These are phyloP conservation scores for Melikaiella ostensackeni DNA, from an alignment of 2,888 invertebrate genomes.

Conservation along the genomic window DNA sequence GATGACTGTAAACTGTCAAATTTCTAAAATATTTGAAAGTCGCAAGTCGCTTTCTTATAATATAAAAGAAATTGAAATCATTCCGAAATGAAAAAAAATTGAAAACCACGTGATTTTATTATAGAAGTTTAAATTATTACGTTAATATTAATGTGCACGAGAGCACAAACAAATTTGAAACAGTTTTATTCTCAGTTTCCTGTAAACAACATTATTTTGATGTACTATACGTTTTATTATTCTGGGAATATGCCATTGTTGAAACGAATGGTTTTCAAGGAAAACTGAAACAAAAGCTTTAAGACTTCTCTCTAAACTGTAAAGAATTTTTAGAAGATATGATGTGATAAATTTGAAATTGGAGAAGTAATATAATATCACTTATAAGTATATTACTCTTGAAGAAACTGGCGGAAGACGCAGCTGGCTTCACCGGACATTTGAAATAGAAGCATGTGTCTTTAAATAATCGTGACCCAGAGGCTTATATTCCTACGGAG, in stretches of 20 bases:
- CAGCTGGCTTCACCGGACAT: slow-evolving; percentile 72
- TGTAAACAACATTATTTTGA: slow-evolving; percentile 1
- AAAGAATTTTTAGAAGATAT: neutral
- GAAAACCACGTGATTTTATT: neutral
- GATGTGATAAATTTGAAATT: neutral
- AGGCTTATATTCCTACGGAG: slow-evolving; percentile 66
- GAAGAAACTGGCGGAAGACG: slow-evolving; percentile 71
- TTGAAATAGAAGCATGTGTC: slow-evolving; percentile 75
- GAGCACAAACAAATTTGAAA: neutral
- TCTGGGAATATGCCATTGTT: slow-evolving; percentile 9
- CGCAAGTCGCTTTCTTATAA: neutral
- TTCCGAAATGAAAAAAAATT: neutral
- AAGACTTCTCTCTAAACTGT: neutral
- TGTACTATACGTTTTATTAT: neutral
- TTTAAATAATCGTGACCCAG: slow-evolving; percentile 77
- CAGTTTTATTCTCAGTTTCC: slow-evolving; percentile 2
- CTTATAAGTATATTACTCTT: neutral
- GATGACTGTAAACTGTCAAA: no score
- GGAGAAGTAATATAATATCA: neutral
- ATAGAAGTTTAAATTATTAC: neutral
- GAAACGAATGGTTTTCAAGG: neutral
- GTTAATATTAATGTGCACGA: neutral
- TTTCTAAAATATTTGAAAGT: no score
- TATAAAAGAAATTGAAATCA: neutral
- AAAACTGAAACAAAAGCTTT: neutral